Conservation (phyloP, 2,888 invertebrate genomes). For the Acanthosepion esculentum region DNA sequence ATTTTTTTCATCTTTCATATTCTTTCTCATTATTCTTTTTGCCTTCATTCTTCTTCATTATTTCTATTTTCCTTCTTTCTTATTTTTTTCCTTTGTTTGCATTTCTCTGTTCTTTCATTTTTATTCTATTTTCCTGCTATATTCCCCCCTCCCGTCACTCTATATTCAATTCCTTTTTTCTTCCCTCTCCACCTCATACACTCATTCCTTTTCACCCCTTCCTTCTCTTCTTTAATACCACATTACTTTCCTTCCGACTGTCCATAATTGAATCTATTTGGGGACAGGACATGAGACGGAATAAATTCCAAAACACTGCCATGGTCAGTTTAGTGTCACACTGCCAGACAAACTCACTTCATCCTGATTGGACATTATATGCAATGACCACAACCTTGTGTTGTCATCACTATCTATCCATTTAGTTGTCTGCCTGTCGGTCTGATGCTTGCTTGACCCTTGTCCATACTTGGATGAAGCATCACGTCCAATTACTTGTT, state of each 20-base stretch:
- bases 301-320: background rate
- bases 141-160: background rate
- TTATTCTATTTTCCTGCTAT: background rate
- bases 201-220: background rate
- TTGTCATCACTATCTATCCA: conserved; percentile 9
- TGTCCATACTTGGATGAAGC: background rate
- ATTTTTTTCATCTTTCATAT: no score
- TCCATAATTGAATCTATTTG: background rate
- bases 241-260: background rate
- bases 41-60: no score
- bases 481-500: background rate
- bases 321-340: background rate
- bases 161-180: background rate
- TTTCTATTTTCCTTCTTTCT: background rate
- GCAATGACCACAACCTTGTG: background rate
- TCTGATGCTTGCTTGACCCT: conserved; percentile 4
- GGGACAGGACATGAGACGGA: background rate
- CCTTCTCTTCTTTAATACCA: background rate
- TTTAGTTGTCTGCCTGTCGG: background rate
- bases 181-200: background rate
- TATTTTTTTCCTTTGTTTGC: background rate
- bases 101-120: background rate
- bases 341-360: background rate
- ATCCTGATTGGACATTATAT: background rate
- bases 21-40: no score